Evolutionary conservation across 1,140 invertebrate genomes (phyloP), one percentile per base, ranked within the genome.

Genomic region (Drosophila jambulina): DNA sequence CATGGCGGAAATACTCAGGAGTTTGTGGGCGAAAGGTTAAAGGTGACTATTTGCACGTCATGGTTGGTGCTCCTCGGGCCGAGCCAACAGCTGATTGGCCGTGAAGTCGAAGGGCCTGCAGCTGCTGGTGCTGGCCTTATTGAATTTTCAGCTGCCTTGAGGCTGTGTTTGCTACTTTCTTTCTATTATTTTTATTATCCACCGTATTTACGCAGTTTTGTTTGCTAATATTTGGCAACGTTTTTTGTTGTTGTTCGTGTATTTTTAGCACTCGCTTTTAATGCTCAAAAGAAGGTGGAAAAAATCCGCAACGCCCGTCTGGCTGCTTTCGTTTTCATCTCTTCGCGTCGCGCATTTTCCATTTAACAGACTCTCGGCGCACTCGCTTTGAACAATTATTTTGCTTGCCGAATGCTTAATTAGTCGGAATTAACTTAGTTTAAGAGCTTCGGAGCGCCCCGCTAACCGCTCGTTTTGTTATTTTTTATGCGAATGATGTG

Each of bases 71-170:
- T 43, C 51, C 60, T 19, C n/a, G 38, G 23, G 42, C 12, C 23
- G 19, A 53, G 53, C 58, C 72, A 68, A 59, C 77, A 81, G 72
- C 82, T 85, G 82, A 56, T 49, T 27, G 23, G 19, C 36, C 54
- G 70, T 83, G 81, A 83, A 76, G 81, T 83, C 81, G 83, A 79
- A 69, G 48, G 79, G 59, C 43, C 72, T 48, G 57, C 48, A 58
- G 79, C 40, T 17, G 34, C 53, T 45, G 49, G 21, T 23, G 43
- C 34, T 34, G 32, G 32, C 45, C 45, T 43, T 82, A 87, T 87
- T 78, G 84, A 77, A 54, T 87, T 87, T 87, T 87, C 80, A 36
- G 17, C 25, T 49, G 46, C 70, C n/a, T 9, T 29, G 2, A 68
- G 46, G 46, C 29, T 48, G 38, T 17, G 17, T 12, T 25, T 29